phyloP scores from a whole-genome alignment of 2,888 invertebrate species.

The Plebejus argus region DNA sequence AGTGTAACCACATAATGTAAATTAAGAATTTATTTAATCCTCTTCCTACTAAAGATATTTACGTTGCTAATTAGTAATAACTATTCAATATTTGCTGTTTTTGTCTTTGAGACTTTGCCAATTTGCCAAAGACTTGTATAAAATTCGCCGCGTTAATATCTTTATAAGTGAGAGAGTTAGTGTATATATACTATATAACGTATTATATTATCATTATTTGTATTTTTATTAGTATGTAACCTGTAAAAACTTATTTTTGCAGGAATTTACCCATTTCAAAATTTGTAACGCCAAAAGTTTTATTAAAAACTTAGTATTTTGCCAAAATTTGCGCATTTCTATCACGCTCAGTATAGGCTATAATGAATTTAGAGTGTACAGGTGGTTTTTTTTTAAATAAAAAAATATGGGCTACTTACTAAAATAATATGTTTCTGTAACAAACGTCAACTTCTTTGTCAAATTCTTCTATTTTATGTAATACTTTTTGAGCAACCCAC shows the following conservation, averaged over 20 bases:
- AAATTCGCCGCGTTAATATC: neutral
- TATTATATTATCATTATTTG: neutral
- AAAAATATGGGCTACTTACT: neutral
- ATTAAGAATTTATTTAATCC: neutral
- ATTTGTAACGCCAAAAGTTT: neutral
- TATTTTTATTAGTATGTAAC: neutral
- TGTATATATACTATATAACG: neutral
- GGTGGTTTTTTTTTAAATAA: neutral
- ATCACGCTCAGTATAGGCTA: constrained; percentile 19
- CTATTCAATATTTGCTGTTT: neutral
- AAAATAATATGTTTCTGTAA: too few species aligned
- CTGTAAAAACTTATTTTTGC: neutral
- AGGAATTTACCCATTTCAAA: neutral
- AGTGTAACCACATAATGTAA: neutral
- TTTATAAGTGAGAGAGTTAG: neutral
- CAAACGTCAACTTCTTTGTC: too few species aligned
- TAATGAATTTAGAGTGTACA: neutral
- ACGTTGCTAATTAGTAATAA: neutral
- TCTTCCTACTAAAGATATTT: neutral
- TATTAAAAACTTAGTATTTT: neutral
- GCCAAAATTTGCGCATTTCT: neutral
- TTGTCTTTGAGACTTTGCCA: neutral
- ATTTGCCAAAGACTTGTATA: neutral
- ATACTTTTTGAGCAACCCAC: too few species aligned
- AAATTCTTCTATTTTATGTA: too few species aligned